Evolutionary conservation across 2,113 vertebrate species (phyloP), one percentile per base, ranked within the genome.

Genomic region (Colossoma macropomum): DNA sequence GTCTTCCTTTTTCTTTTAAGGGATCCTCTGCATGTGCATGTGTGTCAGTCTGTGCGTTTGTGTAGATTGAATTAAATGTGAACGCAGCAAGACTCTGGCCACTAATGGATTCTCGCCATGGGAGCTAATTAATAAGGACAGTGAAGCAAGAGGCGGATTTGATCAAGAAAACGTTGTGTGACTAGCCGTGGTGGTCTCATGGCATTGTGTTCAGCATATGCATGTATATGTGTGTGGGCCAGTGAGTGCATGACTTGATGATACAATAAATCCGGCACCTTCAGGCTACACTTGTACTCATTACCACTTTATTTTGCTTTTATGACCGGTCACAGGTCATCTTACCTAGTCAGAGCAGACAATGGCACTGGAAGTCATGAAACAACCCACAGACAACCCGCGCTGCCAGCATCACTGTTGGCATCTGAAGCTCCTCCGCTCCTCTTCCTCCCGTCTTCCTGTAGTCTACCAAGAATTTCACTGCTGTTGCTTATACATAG

Each of bases 51-150:
- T 74, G 69, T 75, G 48, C 66, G 23, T 62, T 83, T 84, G 28
- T 85, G 79, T 87, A 62, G 81, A 82, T 85, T 88, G 79, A 85
- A 77, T 84, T 84, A 86, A 88, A 86, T 69, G 41, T 45, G 56
- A 80, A 65, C 81, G 13, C 83, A 84, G 86, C 79, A 71, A 17
- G 85, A 74, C 34, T 21, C 76, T 62, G 45, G 82, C 68, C 81
- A 65, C 77, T 87, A 89, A 87, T 89, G 81, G 68, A 80, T 86
- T 84, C 85, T 63, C 79, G 75, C 85, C 52, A 17, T 80, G 77
- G 83, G 79, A 85, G 73, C 83, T 87, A 85, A 88, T 85, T 88
- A 86, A 85, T 85, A 82, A 70, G 75, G 85, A 85, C 52, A 79
- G 52, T 41, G 38, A 76, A 73, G 59, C 80, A 60, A 70, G 76